phyloP scores from a whole-genome alignment of 2,888 invertebrate species.

The Drosophila borealis region DNA sequence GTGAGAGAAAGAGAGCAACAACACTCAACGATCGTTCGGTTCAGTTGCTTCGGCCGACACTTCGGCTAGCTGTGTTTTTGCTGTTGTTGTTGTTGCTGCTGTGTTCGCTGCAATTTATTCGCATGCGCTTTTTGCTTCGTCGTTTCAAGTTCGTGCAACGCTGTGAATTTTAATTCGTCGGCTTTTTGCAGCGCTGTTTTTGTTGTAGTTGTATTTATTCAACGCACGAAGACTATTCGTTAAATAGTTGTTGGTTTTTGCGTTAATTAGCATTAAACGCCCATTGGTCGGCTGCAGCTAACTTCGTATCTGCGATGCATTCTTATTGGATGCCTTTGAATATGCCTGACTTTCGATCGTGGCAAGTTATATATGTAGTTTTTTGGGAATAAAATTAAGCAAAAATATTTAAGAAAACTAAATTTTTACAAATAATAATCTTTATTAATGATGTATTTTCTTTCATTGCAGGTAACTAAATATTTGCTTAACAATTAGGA shows the following conservation, averaged over 20 bases:
- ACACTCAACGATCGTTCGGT: constrained; percentile 28
- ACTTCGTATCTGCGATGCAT: constrained; percentile 2
- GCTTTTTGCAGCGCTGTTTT: constrained; percentile 4
- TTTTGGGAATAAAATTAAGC: too few species aligned
- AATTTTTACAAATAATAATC: too few species aligned
- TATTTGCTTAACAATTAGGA: constrained; percentile 7
- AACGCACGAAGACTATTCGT: constrained; percentile 52
- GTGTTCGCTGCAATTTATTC: constrained; percentile 62
- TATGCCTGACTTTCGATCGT: too few species aligned
- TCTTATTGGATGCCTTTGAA: neutral
- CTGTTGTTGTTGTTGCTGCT: constrained; percentile 16
- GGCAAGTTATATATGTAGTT: too few species aligned
- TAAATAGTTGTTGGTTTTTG: constrained; percentile 15
- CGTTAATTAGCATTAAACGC: constrained; percentile 14
- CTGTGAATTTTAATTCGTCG: constrained; percentile 71
- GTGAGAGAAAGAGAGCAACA: constrained; percentile 3
- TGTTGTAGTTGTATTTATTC: constrained; percentile 12
- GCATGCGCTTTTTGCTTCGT: constrained; percentile 63
- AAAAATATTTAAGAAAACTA: neutral
- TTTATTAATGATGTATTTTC: constrained; percentile 9
- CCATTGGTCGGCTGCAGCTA: constrained; percentile 30
- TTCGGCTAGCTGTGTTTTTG: constrained; percentile 19
- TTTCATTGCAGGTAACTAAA: constrained; percentile 64
- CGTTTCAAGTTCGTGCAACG: constrained; percentile 60
- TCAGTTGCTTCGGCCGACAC: constrained; percentile 21